A percentile compares a stretch with the other conserved stretches of the same genome.
Conservation (phyloP, 2,797 vertebrate genomes). For the Notamacropus eugenii region DNA sequence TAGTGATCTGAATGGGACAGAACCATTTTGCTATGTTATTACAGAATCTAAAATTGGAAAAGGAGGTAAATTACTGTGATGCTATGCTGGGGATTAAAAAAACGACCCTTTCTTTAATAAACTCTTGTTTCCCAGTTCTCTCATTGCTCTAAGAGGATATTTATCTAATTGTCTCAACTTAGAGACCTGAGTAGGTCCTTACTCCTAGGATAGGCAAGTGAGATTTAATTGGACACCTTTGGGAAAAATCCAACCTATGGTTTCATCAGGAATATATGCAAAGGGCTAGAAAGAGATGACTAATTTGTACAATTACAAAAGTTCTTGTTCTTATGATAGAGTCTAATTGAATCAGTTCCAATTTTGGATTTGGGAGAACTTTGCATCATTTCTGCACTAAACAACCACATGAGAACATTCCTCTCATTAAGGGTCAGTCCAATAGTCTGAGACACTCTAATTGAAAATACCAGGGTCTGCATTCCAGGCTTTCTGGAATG, state of each 20-base stretch:
- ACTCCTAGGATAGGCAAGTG: too few relatives aligned
- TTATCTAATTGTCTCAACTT: background rate
- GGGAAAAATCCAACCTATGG: background rate
- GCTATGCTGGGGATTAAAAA: background rate
- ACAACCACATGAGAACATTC: background rate
- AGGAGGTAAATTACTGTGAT: background rate
- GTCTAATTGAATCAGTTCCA: background rate
- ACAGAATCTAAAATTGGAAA: background rate
- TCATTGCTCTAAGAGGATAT: background rate
- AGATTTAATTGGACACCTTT: background rate
- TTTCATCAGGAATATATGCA: background rate
- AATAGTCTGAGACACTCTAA: background rate
- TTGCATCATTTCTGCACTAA: background rate
- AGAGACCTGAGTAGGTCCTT: background rate
- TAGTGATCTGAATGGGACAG: background rate
- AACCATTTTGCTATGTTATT: background rate
- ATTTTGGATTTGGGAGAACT: background rate
- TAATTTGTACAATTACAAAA: background rate
- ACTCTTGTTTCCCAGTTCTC: background rate
- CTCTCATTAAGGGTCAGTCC: background rate
- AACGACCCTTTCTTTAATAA: background rate
- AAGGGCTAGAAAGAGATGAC: background rate
- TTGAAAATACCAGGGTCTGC: background rate
- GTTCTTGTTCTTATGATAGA: background rate
- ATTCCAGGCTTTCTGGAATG: background rate